Conservation (phyloP, 2,113 vertebrate genomes). For the Megaleporinus macrocephalus region DNA sequence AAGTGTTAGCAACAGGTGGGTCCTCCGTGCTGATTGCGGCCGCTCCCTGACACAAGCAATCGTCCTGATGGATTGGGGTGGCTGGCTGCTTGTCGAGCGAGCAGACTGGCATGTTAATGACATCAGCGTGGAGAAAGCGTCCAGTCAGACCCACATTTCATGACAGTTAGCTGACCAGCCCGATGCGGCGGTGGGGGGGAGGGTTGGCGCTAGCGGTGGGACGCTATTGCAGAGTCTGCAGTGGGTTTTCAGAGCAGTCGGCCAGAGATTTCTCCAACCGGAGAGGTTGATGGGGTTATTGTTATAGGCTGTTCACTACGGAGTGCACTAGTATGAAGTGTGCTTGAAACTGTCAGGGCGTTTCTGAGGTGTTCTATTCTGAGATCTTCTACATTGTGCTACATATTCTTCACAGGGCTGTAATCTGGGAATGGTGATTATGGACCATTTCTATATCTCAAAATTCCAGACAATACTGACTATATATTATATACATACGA, state of each 20-base stretch:
- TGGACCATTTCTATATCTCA: too few species aligned
- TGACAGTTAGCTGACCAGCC: conserved; percentile 62
- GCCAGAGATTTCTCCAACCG: not conserved
- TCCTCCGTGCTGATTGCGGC: conserved; percentile 77
- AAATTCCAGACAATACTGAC: too few species aligned
- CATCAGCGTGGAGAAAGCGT: conserved; percentile 57
- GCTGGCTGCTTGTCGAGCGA: conserved; percentile 58
- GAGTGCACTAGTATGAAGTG: too few species aligned
- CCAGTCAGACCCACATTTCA: conserved; percentile 52
- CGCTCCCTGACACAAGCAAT: conserved; percentile 79
- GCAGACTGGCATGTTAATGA: conserved; percentile 78
- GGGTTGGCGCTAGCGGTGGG: not conserved
- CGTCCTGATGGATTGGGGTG: conserved; percentile 78
- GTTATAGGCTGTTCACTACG: too few species aligned
- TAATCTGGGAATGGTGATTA: too few species aligned
- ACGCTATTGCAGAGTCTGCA: not conserved
- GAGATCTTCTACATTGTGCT: too few species aligned
- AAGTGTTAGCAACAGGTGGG: conserved; percentile 73
- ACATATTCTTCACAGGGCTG: too few species aligned
- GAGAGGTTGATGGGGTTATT: too few species aligned
- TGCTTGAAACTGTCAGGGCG: too few species aligned
- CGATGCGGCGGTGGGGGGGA: conserved; percentile 25
- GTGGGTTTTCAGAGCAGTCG: not conserved
- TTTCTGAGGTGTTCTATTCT: too few species aligned
- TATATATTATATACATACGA: too few species aligned